Evolutionary conservation across 2,888 invertebrate genomes (phyloP).

Genomic region (Scelioninae gen. 1): DNA sequence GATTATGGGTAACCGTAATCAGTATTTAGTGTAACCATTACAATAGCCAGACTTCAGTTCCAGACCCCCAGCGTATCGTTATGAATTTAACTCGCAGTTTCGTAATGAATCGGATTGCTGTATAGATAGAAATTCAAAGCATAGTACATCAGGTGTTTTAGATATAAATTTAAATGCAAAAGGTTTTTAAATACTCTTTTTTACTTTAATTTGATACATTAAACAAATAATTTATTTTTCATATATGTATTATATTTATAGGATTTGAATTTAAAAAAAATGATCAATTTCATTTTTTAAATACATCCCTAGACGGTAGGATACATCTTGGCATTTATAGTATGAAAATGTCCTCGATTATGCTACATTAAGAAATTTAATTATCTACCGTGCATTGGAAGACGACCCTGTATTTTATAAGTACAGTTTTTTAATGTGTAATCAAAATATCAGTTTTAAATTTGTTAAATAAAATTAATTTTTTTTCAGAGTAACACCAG

Average conservation of each 20-base stretch:
- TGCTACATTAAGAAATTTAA: conserved; percentile 34
- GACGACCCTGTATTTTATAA: conserved; percentile 25
- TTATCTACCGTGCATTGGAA: conserved; percentile 22
- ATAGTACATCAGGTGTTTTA: conserved; percentile 10
- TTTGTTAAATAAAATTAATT: not conserved
- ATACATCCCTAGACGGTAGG: conserved; percentile 22
- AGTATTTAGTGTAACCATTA: too few species aligned
- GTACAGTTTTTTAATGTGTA: conserved; percentile 16
- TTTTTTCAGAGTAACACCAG: conserved; percentile 11
- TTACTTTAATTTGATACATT: conserved; percentile 1
- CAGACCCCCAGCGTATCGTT: too few species aligned
- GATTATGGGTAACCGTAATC: too few species aligned
- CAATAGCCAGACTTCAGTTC: too few species aligned
- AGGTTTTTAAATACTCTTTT: conserved; percentile 3
- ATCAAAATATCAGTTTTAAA: not conserved
- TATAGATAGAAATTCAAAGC: not conserved
- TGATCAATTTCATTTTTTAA: conserved; percentile 38
- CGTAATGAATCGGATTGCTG: not conserved
- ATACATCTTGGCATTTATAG: conserved; percentile 15
- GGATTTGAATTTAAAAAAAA: conserved; percentile 30
- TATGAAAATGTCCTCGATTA: conserved; percentile 14
- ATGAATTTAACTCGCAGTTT: too few species aligned
- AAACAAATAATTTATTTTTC: not conserved
- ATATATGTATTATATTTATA: conserved; percentile 11
- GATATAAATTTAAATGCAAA: conserved; percentile 7